Evolutionary conservation across 2,113 vertebrate species (phyloP).

Genomic region (Asarcornis scutulata): DNA sequence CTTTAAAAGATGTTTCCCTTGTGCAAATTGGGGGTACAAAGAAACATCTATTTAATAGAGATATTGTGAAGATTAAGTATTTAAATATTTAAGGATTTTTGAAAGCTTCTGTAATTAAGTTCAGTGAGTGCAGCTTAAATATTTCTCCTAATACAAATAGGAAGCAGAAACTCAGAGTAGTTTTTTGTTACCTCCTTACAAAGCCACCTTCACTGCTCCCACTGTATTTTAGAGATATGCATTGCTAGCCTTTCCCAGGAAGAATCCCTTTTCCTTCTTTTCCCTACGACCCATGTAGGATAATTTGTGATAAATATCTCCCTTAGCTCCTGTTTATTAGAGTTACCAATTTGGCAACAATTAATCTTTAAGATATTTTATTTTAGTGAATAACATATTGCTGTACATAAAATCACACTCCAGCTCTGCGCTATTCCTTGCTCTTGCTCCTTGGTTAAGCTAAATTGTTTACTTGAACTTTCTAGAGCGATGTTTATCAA

Average conservation of each 20-base stretch:
- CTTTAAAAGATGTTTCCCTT: neutral
- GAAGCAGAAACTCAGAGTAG: neutral
- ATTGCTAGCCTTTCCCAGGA: neutral
- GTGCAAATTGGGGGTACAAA: neutral
- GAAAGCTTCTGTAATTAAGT: constrained; percentile 28
- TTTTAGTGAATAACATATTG: neutral
- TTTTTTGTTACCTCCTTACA: neutral
- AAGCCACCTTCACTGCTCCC: neutral
- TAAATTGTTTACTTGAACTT: neutral
- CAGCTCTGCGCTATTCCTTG: neutral
- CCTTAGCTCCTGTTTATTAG: neutral
- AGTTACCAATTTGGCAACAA: neutral
- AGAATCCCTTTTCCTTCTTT: neutral
- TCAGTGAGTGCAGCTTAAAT: constrained; percentile 4
- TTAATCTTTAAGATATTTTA: constrained; percentile 5
- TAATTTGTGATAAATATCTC: constrained; percentile 1
- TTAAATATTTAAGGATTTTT: constrained; percentile 42
- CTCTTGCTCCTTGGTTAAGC: neutral
- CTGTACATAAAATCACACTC: neutral
- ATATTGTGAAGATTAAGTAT: neutral
- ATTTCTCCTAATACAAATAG: constrained; percentile 7
- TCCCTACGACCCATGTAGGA: neutral
- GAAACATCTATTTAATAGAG: neutral
- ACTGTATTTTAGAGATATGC: neutral
- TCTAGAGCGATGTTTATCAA: neutral